Base-by-base conservation (phyloP, 2,113 vertebrate species). In the Nothocercus nigrocapillus region DNA sequence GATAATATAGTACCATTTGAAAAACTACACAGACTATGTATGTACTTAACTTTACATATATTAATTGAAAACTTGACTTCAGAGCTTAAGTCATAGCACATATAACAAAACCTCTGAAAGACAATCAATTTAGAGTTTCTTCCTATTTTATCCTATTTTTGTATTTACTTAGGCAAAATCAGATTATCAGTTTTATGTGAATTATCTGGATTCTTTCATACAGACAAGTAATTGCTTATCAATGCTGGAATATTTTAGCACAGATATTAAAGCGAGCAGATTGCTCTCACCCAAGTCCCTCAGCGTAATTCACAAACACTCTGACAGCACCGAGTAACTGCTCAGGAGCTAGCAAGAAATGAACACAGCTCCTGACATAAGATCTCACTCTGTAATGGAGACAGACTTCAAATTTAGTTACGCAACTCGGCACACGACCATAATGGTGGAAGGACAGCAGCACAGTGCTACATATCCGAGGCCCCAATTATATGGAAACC, bases 331-430 rank as follows among this genome's bases (percentile, higher is more conserved):
- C 49, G 21, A 49, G 49, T 20, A 92, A 91, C 79, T 0, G 3
- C 49, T 83, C 44, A 63, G 59, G n/a, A 83, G n/a, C 54, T 77
- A 54, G 61, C 51, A 85, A 82, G 68, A 90, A 88, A 96, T 49
- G 25, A 72, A 53, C 79, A 90, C 66, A 85, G 76, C 40, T 92
- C 68, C 92, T 79, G 88, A 82, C 79, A 82, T 61, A 85, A 91
- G 90, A 70, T 85, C 93, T 88, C 38, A 2, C 63, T 68, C 36
- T 59, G 82, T 69, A 85, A 88, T 25, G 64, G 64, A 94, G 82
- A 74, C 27, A 27, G 45, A 7, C 30, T 21, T 68, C 59, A 82
- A 61, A 67, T 32, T n/a, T 0, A 62, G 63, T 83, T 83, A 83
- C 73, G 92, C 61, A 73, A 77, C 18, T 4, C 76, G 76, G 64